Evolutionary conservation across 2,888 invertebrate species (phyloP).

Genomic region (Scaptomyza cyrtandrae): DNA sequence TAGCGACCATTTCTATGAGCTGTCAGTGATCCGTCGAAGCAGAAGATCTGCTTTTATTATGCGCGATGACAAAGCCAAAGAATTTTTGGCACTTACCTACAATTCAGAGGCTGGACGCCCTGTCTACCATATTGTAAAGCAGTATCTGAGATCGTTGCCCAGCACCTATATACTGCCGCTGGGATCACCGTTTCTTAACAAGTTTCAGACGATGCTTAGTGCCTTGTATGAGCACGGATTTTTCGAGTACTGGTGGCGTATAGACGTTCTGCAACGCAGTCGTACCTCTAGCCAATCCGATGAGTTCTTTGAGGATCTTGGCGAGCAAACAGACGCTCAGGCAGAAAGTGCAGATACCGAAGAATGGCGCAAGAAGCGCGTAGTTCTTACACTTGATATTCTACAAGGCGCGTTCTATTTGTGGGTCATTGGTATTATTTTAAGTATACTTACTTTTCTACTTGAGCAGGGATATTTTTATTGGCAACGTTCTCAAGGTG

Average conservation of each 20-base stretch:
- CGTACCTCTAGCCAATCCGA: slow-evolving; percentile 54
- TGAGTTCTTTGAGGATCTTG: slow-evolving; percentile 54
- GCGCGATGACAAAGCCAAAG: slow-evolving; percentile 73
- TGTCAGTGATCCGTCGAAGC: slow-evolving; percentile 25
- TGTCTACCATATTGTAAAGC: slow-evolving; percentile 78
- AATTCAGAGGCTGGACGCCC: slow-evolving; percentile 71
- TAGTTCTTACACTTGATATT: slow-evolving; percentile 76
- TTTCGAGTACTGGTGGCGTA: slow-evolving; percentile 76
- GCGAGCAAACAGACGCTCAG: slow-evolving; percentile 30
- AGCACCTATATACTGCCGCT: slow-evolving; percentile 71
- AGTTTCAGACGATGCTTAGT: slow-evolving; percentile 70
- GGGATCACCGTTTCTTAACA: slow-evolving; percentile 77
- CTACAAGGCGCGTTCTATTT: slow-evolving; percentile 82
- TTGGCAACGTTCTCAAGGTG: not conserved
- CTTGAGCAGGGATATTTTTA: slow-evolving; percentile 44
- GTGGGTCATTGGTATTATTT: slow-evolving; percentile 74
- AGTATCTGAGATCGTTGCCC: slow-evolving; percentile 75
- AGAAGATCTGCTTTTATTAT: slow-evolving; percentile 63
- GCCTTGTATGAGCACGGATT: slow-evolving; percentile 77
- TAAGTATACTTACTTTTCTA: slow-evolving; percentile 62
- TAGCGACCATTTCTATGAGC: slow-evolving; percentile 35
- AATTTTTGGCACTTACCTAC: slow-evolving; percentile 75
- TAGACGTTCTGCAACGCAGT: slow-evolving; percentile 44
- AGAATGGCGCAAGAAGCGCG: slow-evolving; percentile 51
- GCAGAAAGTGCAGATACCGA: slow-evolving; percentile 33